Evolutionary conservation across 2,797 vertebrate genomes (phyloP), one percentile per base, ranked within the genome.

Genomic region (Momotus momota): DNA sequence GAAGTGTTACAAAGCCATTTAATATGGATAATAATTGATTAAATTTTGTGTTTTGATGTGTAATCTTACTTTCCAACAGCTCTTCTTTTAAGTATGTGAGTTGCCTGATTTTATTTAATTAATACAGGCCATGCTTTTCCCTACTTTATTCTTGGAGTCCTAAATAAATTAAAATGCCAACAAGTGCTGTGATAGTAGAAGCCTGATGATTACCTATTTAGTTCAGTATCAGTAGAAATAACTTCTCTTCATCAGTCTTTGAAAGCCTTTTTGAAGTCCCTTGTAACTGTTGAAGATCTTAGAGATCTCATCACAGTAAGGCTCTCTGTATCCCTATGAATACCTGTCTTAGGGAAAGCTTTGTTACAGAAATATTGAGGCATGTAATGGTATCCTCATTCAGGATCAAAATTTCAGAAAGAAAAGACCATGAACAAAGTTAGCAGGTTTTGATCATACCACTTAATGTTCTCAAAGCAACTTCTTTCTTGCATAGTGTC

Each of bases 131-230:
- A 17, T 23, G 2, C 8, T 89, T 90, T 69, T 83, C 40, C 12
- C 10, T 88, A 61, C 74, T 86, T 80, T 52, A 16, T 73, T 94
- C 21, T 61, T 61, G 27, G 14, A 60, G 23, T 27, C 12, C 14
- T 79, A 91, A 96, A 92, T 62, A 80, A 94, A 87, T 84, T 86
- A 80, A 77, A 70, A 61, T 54, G 3, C 20, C 83, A 48, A 75
- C 35, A 82, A 72, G 31, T 61, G 15, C n/a, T 88, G 51, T 49
- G 33, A 41, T 41, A 75, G 23, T 58, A 64, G 62, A 92, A 81
- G 27, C 14, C 27, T 80, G 35, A 81, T 91, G 25, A 67, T 45
- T 85, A 69, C 14, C 7, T 90, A 35, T 73, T 72, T 92, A 80
- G 43, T 65, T 64, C 43, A 83, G 26, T 58, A 78, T 41, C 7